These are phyloP conservation scores for Porites lutea DNA, from an alignment of 64 coral and sea anemone genomes.

Conservation along the genomic window DNA sequence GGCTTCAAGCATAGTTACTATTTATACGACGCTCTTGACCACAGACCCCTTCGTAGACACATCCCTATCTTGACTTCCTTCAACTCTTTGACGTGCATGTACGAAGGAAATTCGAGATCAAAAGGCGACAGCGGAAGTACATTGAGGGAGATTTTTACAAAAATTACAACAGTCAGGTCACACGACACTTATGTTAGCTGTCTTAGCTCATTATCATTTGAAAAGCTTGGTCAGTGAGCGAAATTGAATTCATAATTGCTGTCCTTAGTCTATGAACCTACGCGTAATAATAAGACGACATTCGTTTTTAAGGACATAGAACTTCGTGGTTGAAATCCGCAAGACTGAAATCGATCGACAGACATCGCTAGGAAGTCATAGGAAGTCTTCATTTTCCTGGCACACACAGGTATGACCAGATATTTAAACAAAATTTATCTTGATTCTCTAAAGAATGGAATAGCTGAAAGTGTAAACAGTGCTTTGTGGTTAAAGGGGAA, in stretches of 20 bases:
- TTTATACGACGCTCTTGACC: no score
- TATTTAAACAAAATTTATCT: neutral
- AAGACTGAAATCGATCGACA: no score
- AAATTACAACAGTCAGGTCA: neutral
- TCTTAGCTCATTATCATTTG: constrained; percentile 26
- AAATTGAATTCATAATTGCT: constrained; percentile 23
- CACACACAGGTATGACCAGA: neutral
- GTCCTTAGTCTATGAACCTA: neutral
- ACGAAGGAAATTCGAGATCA: no score
- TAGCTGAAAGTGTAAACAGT: neutral
- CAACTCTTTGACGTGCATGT: no score
- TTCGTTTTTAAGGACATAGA: no score
- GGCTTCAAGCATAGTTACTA: no score
- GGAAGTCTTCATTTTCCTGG: neutral
- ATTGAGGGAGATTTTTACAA: neutral
- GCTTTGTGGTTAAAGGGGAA: neutral
- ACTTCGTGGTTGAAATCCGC: no score
- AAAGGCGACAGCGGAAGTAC: no score
- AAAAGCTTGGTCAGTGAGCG: neutral
- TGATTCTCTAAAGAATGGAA: neutral
- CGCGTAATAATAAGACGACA: neutral
- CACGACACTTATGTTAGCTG: neutral
- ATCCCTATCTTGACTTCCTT: no score
- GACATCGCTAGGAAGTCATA: neutral
- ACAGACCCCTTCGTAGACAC: no score